Base-by-base conservation (phyloP, 2,888 invertebrate genomes). In the Hirtodrosophila duncani region DNA sequence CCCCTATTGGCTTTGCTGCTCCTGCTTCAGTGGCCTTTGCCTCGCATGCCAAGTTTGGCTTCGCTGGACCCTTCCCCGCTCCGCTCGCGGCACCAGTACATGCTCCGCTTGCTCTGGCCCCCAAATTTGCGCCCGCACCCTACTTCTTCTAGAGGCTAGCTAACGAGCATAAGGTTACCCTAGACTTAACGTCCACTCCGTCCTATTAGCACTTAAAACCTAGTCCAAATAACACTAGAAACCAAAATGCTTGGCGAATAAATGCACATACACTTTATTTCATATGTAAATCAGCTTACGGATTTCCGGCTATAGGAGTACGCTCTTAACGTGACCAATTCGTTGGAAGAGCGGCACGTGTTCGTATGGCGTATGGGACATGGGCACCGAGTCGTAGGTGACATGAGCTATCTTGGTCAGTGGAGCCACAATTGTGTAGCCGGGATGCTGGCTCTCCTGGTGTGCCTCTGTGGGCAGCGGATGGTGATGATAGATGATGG, bases 291-390 rank as follows among this genome's bases (percentile, higher is more conserved):
- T 36, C n/a, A 14, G 42, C 26, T 16, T 23, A 26, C 1, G 5
- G 17, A 4, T 13, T 24, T 7, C 24, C 5, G 9, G 0, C 26
- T 45, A 64, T 1, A 63, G 7, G 8, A 45, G 14, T 3, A 62
- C 36, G 3, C 36, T 31, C 44, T 77, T 72, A 6, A 67, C 70
- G 18, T 81, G 83, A 0, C 83, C 67, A 11, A 75, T 78, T 21
- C 83, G 66, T 36, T 83, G 83, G 20, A 81, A 82, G 24, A 81
- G 75, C 7, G 81, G 83, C 42, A 82, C 71, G 38, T 82, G 80
- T 18, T 81, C 82, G 29, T 53, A 71, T 20, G 75, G 75, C 5
- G 72, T 71, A 17, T 81, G 83, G 1, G 81, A 69, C 6, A 80
- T 49, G 43, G 81, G 78, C 45, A 74, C 72, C 31, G 81, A 83